Evolutionary conservation across 2,888 invertebrate genomes (phyloP), one percentile per base, ranked within the genome.

Genomic region (Philereme vetulata): DNA sequence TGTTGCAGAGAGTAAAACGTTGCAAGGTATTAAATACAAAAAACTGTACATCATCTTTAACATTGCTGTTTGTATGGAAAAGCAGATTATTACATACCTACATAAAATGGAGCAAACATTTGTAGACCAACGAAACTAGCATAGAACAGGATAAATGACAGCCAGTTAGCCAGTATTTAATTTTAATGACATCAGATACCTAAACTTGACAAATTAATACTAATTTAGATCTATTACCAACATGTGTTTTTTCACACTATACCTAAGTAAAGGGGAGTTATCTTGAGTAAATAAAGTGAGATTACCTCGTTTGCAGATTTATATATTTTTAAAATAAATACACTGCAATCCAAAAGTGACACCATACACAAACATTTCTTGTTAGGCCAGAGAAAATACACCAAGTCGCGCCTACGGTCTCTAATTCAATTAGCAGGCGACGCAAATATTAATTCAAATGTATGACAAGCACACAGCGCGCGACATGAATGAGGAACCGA

Each of bases 391-490:
- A 60, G 69, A 72, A 72, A 75, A 47, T 64, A 52, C 49, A 11
- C 51, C 34, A 47, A 67, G 59, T 66, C 70, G 71, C 70, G 68
- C 67, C 44, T 42, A 70, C 73, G 66, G 51, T 57, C 70, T 66
- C 74, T 88, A 86, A 88, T 88, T 84, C 40, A 83, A 82, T 87
- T 88, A 88, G 66, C 49, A 58, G 66, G 54, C 76, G 69, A 71
- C 73, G 69, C 65, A 64, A 75, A 71, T 72, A 70, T 72, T 72
- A 71, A 72, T 68, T 69, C 67, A 62, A 67, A 71, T 63, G 70
- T 66, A 62, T 68, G 67, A 66, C 68, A n/a, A n/a, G n/a, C n/a
- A 68, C 66, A 72, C 71, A 76, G 77, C 73, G 64, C 64, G 68
- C 72, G 73, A 71, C 72, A 66, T 72, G 79, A 81, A 81, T 80